Evolutionary conservation across 2,888 invertebrate species (phyloP).

Genomic region (Mythimna albipuncta): DNA sequence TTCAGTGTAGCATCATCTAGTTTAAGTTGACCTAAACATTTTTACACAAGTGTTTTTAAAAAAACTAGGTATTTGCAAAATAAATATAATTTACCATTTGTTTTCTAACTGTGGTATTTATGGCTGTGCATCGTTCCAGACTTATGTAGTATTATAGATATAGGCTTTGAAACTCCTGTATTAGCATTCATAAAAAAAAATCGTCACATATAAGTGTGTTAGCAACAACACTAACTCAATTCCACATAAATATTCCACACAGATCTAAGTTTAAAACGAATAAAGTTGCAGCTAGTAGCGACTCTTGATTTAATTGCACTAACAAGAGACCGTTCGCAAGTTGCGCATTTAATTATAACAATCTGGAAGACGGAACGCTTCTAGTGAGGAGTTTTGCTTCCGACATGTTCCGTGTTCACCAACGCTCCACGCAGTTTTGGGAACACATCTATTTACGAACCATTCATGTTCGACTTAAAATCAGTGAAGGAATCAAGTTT

Average conservation of each 20-base stretch:
- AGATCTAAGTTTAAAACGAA: constrained; percentile 70
- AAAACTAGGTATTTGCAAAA: too few species aligned
- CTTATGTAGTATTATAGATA: too few species aligned
- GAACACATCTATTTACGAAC: constrained; percentile 18
- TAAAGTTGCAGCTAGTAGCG: constrained; percentile 66
- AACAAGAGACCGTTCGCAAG: constrained; percentile 76
- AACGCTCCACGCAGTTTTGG: constrained; percentile 32
- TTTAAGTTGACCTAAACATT: too few species aligned
- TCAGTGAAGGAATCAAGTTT: background rate
- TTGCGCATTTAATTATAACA: constrained; percentile 77
- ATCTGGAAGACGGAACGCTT: constrained; percentile 68
- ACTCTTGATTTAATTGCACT: constrained; percentile 78
- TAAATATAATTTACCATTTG: too few species aligned
- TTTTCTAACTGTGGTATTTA: too few species aligned
- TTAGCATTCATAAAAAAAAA: too few species aligned
- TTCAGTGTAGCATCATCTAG: too few species aligned
- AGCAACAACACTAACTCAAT: constrained; percentile 19
- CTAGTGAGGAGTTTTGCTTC: constrained; percentile 51
- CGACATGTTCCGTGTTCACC: constrained; percentile 55
- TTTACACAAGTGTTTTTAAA: too few species aligned
- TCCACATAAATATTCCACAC: constrained; percentile 42
- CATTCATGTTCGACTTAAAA: constrained; percentile 11
- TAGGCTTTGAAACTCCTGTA: too few species aligned
- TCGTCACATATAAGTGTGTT: too few species aligned
- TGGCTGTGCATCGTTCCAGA: too few species aligned